Conservation (phyloP, 2,113 vertebrate species). For the Carassius auratus region DNA sequence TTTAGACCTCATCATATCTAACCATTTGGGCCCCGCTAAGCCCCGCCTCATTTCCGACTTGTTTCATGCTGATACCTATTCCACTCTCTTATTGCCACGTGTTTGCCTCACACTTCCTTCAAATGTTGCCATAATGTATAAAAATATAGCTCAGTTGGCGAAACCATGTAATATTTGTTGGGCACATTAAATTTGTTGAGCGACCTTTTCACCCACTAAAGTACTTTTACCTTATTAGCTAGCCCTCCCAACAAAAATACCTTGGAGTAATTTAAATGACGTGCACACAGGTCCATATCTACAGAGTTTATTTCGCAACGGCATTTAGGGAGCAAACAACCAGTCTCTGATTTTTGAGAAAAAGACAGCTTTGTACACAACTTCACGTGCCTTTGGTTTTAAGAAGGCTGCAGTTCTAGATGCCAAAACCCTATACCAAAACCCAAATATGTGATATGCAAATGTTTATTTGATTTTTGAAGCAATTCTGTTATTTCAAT, state of each 20-base stretch:
- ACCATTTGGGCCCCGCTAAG: not conserved
- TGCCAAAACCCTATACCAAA: not conserved
- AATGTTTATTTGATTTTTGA: not conserved
- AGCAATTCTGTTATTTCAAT: not conserved
- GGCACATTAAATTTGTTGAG: not conserved
- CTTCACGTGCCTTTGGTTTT: not conserved
- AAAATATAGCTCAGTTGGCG: not conserved
- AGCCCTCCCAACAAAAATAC: not conserved
- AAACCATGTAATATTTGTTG: not conserved
- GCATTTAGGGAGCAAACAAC: not conserved
- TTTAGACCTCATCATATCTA: not conserved
- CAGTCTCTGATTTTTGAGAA: not conserved
- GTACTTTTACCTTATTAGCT: not conserved
- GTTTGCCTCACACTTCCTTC: not conserved
- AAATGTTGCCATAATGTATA: not conserved
- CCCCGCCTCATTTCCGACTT: not conserved
- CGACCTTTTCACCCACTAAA: not conserved
- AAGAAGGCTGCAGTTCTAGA: not conserved
- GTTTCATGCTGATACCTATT: not conserved
- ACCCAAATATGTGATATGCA: not conserved
- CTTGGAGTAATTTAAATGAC: not conserved
- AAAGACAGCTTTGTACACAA: not conserved
- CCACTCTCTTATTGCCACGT: constrained; percentile 8
- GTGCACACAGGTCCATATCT: no score
- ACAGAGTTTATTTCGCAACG: not conserved